A percentile compares a stretch with the other conserved stretches of the same genome.
phyloP scores from a whole-genome alignment of 1,140 invertebrate species.

The Drosophila miranda region DNA sequence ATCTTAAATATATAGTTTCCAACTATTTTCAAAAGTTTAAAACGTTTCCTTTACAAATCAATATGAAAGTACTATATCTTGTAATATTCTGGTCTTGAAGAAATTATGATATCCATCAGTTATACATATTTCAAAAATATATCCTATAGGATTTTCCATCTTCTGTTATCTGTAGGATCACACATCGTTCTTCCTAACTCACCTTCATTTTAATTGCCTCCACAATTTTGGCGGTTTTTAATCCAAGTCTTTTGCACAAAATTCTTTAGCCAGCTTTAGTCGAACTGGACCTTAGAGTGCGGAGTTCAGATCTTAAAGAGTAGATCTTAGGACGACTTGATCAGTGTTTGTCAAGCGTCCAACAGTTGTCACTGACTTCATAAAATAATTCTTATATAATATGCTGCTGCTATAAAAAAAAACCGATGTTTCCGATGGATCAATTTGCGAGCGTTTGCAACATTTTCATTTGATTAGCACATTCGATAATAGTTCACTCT shows the following conservation, averaged over 20 bases:
- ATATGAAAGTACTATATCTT: too few relatives aligned
- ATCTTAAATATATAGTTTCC: too few relatives aligned
- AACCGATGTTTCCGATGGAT: conserved; percentile 31
- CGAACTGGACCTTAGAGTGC: conserved; percentile 26
- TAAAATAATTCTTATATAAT: conserved; percentile 34
- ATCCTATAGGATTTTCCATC: too few relatives aligned
- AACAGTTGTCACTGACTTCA: conserved; percentile 41
- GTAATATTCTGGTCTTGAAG: too few relatives aligned
- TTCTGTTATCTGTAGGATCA: too few relatives aligned
- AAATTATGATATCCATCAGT: too few relatives aligned
- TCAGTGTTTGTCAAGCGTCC: conserved; percentile 54
- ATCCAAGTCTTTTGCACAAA: conserved; percentile 74
- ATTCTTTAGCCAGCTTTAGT: conserved; percentile 59
- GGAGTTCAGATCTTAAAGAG: not conserved
- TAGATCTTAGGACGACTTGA: conserved; percentile 46
- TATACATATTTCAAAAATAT: too few relatives aligned
- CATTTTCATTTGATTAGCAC: conserved; percentile 64
- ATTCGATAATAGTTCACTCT: conserved; percentile 55
- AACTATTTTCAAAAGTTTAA: too few relatives aligned
- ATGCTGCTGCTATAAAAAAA: conserved; percentile 28
- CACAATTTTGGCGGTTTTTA: conserved; percentile 82
- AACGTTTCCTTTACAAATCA: not conserved
- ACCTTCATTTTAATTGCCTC: conserved; percentile 83
- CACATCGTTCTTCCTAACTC: conserved; percentile 6
- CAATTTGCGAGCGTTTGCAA: conserved; percentile 47